A percentile compares a stretch with the other conserved stretches of the same genome.
Evolutionary conservation across 2,113 vertebrate species (phyloP).

Genomic region (Lophochroa leadbeateri): DNA sequence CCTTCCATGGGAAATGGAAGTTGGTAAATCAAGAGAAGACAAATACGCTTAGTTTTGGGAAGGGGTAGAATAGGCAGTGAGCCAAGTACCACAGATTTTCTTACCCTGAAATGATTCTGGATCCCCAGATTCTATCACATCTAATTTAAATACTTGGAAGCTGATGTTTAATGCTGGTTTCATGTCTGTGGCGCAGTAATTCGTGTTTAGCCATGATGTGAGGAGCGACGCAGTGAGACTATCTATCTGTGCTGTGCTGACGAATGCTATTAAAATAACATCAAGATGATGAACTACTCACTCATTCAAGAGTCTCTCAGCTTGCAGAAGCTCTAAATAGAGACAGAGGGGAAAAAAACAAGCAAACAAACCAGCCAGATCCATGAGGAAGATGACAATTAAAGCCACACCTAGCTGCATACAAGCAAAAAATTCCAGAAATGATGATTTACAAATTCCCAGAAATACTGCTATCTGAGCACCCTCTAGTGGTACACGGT

Average conservation of each 20-base stretch:
- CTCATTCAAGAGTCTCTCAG: background rate
- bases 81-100: background rate
- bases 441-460: background rate
- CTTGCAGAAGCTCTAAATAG: background rate
- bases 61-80: background rate
- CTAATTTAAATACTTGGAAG: background rate
- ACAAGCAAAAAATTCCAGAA: background rate
- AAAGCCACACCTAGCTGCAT: background rate
- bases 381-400: background rate
- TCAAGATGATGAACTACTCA: background rate
- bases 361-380: background rate
- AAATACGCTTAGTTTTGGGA: background rate
- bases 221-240: accelerated
- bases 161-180: background rate
- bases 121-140: background rate
- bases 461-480: constrained; percentile 19
- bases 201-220: background rate
- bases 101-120: background rate
- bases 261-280: background rate
- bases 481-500: constrained; percentile 58
- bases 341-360: background rate
- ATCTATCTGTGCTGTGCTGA: background rate
- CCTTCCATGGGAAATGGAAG: background rate
- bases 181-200: background rate
- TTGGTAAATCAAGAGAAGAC: background rate